Evolutionary conservation across 2,113 vertebrate species (phyloP).

Genomic region (Regulus satrapa): DNA sequence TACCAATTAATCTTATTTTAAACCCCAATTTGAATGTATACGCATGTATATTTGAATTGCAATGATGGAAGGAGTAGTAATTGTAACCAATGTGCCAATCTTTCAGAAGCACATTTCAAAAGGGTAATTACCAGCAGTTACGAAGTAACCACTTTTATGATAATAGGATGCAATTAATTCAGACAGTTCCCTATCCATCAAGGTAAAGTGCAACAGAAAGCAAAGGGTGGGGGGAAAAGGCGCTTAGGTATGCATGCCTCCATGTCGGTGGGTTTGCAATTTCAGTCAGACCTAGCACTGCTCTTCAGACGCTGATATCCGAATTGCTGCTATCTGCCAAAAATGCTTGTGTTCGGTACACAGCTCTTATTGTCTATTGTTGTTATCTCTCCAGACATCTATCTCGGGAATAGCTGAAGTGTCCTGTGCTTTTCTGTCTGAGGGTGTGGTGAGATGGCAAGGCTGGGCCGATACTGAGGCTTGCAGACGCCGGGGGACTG

Average conservation of each 20-base stretch:
- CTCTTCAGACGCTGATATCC: background rate
- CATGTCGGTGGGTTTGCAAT: background rate
- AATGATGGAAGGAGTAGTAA: background rate
- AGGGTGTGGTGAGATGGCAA: conserved; percentile 10
- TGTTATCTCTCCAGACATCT: conserved; percentile 28
- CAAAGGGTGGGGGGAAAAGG: background rate
- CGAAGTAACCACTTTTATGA: background rate
- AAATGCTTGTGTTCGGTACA: background rate
- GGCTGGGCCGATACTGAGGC: background rate
- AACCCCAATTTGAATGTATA: background rate
- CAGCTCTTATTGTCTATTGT: conserved; percentile 41
- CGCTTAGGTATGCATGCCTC: background rate
- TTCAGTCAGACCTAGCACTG: background rate
- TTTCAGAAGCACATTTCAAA: background rate
- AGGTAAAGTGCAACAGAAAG: background rate
- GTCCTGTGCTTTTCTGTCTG: background rate
- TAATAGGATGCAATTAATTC: conserved; percentile 2
- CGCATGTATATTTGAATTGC: background rate
- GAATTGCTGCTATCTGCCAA: conserved; percentile 2
- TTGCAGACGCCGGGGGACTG: background rate
- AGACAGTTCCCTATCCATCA: background rate
- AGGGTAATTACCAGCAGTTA: background rate
- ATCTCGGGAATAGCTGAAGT: background rate
- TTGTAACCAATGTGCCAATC: background rate
- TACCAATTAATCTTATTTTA: background rate